Evolutionary conservation across 2,113 vertebrate genomes (phyloP).

Genomic region (Poeciliopsis retropinna): DNA sequence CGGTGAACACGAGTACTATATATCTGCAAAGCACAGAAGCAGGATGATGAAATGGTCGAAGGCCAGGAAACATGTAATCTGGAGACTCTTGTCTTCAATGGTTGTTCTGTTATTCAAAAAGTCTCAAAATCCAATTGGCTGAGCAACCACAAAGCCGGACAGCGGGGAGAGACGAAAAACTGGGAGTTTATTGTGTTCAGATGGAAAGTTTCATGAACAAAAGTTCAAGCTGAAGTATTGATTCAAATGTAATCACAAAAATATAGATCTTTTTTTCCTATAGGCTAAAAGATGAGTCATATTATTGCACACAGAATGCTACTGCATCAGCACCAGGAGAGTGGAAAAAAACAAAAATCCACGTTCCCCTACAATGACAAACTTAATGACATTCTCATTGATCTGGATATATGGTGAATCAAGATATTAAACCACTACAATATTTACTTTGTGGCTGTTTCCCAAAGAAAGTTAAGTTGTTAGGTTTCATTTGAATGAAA

Average conservation of each 20-base stretch:
- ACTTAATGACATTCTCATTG: background rate
- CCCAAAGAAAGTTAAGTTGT: background rate
- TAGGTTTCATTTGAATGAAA: background rate
- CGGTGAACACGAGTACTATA: background rate
- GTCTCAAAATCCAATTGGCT: slow-evolving; percentile 28
- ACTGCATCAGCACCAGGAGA: background rate
- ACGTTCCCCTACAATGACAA: background rate
- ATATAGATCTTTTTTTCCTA: background rate
- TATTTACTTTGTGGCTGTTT: background rate
- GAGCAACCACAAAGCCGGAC: background rate
- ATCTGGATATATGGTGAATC: background rate
- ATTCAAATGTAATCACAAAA: background rate
- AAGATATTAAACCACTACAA: background rate
- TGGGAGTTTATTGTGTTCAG: background rate
- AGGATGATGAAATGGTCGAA: slow-evolving; percentile 48
- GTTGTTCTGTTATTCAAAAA: slow-evolving; percentile 58
- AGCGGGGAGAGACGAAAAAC: background rate
- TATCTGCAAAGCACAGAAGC: slow-evolving; percentile 21
- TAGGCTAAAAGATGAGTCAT: background rate
- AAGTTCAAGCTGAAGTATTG: background rate
- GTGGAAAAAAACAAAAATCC: background rate
- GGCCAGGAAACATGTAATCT: slow-evolving; percentile 33
- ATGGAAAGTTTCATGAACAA: background rate
- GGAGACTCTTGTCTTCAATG: slow-evolving; percentile 33
- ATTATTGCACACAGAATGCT: background rate